Evolutionary conservation across 2,888 invertebrate species (phyloP), one percentile per base, ranked within the genome.

Genomic region (Acleris laterana): DNA sequence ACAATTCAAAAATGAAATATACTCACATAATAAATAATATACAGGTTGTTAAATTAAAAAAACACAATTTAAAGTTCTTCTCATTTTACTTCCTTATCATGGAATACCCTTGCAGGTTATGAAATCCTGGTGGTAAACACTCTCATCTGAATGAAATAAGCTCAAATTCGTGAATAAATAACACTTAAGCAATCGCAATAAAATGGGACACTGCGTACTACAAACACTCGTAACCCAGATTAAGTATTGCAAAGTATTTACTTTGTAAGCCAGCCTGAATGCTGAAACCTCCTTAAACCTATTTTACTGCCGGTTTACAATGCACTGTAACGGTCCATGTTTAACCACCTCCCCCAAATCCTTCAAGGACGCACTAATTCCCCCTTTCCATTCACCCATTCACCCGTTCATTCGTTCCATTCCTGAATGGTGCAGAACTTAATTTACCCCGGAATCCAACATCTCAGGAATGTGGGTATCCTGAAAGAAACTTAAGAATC

Each of bases 301-400:
- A 16, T 6, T 46, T 32, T 4, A 28, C 11, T 11, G 17, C 11
- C 46, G 2, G 46, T 46, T 32, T 4, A 28, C 11, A 5, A 32
- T 17, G 0, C 17, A 3, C 25, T 42, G 6, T 42, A 20, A 42
- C 42, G 20, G 4, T 38, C 52, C 20, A 25, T 60, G 61, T 61
- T 64, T 64, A 62, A 64, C 64, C 58, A 64, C 68, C 60, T 60
- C 56, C 60, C 38, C 64, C 64, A 61, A 68, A 68, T 64, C 61
- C 53, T 49, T 51, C 58, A 63, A 61, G 68, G 48, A 51, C 51
- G 64, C 52, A 53, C 52, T 64, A 68, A 64, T 68, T 62, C 38
- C 53, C 60, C 60, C 60, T 19, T 59, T 56, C 60, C 63, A 63
- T 68, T 68, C 68, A 60, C n/a, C 17, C 46, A 7, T 46, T 38